Percentiles rank a stretch among this genome's conserved stretches.
phyloP scores from a whole-genome alignment of 2,113 vertebrate genomes.

The Leptobrachium ailaonicum region DNA sequence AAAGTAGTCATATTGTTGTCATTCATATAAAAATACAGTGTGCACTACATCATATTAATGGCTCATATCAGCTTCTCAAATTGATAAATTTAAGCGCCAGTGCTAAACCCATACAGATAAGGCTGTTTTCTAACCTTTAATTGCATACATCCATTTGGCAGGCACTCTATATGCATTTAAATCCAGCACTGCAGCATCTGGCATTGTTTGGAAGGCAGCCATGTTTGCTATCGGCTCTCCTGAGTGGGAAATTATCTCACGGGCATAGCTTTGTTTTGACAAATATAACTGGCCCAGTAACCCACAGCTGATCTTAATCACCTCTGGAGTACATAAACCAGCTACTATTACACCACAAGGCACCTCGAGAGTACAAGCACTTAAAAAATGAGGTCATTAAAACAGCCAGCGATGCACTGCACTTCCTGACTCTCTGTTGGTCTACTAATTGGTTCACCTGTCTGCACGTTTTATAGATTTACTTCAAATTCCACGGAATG shows the following conservation, averaged over 20 bases:
- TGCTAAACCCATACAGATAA: too few species aligned
- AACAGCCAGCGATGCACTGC: neutral
- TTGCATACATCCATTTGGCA: neutral
- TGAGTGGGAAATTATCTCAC: slow-evolving; percentile 33
- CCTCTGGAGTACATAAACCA: slow-evolving; percentile 1
- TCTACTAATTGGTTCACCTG: neutral
- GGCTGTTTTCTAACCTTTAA: too few species aligned
- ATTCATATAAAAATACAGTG: too few species aligned
- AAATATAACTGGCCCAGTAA: slow-evolving; percentile 30
- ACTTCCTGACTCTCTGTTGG: neutral
- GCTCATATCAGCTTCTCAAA: too few species aligned
- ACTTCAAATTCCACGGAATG: neutral
- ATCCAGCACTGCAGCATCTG: slow-evolving; percentile 15
- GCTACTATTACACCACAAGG: slow-evolving; percentile 25
- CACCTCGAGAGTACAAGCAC: neutral
- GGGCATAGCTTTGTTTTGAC: slow-evolving; percentile 32
- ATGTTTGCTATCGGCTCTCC: slow-evolving; percentile 29
- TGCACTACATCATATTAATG: too few species aligned
- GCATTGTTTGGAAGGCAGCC: slow-evolving; percentile 21
- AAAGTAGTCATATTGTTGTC: too few species aligned
- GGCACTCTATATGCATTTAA: neutral
- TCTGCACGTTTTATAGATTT: neutral
- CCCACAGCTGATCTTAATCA: slow-evolving; percentile 32
- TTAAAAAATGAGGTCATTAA: slow-evolving; percentile 14
- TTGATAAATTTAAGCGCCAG: too few species aligned